Percentiles rank a stretch among this genome's conserved stretches.
These are phyloP conservation scores for Auanema freiburgensis DNA, from an alignment of 2,888 invertebrate genomes.

Conservation along the genomic window DNA sequence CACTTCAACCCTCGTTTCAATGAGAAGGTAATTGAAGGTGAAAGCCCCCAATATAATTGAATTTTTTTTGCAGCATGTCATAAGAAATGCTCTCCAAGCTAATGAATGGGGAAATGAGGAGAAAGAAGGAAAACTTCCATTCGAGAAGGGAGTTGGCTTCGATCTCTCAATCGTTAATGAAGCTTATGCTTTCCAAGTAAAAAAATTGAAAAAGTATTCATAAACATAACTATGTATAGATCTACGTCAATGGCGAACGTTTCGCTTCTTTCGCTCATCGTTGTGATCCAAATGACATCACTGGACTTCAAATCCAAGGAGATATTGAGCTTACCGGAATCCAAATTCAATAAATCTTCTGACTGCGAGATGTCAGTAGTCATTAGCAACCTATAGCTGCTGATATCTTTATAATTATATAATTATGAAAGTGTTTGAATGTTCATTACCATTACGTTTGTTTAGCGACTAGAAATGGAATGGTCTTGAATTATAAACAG, in stretches of 20 bases:
- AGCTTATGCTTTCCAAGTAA: constrained; percentile 61
- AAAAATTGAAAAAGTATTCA: not conserved
- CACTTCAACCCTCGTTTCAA: constrained; percentile 62
- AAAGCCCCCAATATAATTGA: not conserved
- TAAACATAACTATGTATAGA: constrained; percentile 36
- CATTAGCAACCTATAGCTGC: too few relatives aligned
- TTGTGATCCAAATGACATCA: constrained; percentile 61
- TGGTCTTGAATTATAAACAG: too few relatives aligned
- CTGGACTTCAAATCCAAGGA: constrained; percentile 62
- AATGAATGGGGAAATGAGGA: constrained; percentile 64
- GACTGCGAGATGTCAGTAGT: too few relatives aligned
- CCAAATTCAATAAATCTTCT: constrained; percentile 52
- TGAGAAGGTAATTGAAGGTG: constrained; percentile 38
- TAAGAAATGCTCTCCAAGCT: constrained; percentile 53
- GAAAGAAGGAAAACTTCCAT: constrained; percentile 61
- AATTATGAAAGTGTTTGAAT: too few relatives aligned
- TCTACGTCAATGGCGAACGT: constrained; percentile 64
- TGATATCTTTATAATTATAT: too few relatives aligned
- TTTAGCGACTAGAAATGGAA: too few relatives aligned
- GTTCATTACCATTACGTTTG: too few relatives aligned
- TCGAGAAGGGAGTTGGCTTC: constrained; percentile 64
- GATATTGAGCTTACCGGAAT: constrained; percentile 63
- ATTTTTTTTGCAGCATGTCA: constrained; percentile 38
- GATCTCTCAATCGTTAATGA: constrained; percentile 62
- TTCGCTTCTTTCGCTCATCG: constrained; percentile 64